Base-by-base conservation (phyloP, 1,140 invertebrate genomes). In the Pseudobourletiella spinata region DNA sequence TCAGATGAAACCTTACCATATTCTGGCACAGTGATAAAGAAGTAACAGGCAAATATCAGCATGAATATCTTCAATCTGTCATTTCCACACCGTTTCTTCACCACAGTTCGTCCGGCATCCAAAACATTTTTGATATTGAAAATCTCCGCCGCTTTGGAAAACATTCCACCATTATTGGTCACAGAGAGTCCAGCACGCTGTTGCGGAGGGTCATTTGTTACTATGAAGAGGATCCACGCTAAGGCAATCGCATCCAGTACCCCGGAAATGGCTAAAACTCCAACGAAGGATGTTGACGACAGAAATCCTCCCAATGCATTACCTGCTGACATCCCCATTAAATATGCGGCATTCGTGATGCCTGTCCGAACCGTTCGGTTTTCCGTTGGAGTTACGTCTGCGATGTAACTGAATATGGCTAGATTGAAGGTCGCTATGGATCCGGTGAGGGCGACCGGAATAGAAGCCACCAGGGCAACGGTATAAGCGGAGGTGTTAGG, bases 231-330 rank as follows among this genome's bases (percentile, higher is more conserved):
- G n/a, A 62, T 25, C 2, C 24, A 44, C 2, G 54, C 3, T 8
- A 56, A 48, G 2, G 54, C 26, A 16, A 39, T 20, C 11, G 39
- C 20, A 1, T 39, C 24, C 2, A 62, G 39, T 1, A 11, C 54
- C 1, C 28, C 1, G 6, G 61, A 3, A 24, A 62, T 57, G 22
- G 15, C 29, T 4, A 62, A 57, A 51, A 0, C 35, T 8, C 8
- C 1, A 3, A 20, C 29, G 1, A 29, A 32, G 18, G 4, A 4
- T 1, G 46, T 48, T 32, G 2, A 20, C 3, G 42, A 22, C 8
- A 63, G 18, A 8, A 28, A n/a, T 52, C 61, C 61, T 18, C 61
- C 56, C 1, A 63, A 25, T 2, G 55, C 61, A 39, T 56, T 29
- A n/a, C 61, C 61, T 1, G 24, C 26, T 18, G 50, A 22, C 16